Evolutionary conservation across 2,113 vertebrate genomes (phyloP).

Genomic region (Ameiurus melas): DNA sequence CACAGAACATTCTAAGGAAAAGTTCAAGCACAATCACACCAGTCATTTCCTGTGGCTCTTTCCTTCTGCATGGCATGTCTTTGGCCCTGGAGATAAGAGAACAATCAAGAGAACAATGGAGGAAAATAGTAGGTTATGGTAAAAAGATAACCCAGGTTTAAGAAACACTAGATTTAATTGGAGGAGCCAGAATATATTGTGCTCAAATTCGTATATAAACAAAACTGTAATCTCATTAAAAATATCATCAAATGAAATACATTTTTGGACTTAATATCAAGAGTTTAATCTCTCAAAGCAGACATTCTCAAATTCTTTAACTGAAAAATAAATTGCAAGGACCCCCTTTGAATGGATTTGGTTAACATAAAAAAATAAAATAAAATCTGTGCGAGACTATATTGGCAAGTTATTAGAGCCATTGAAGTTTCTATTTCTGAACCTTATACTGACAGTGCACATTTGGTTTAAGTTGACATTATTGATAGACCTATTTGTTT

Average conservation of each 20-base stretch:
- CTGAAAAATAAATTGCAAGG: background rate
- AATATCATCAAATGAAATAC: background rate
- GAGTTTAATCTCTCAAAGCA: background rate
- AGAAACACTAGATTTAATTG: background rate
- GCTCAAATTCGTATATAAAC: background rate
- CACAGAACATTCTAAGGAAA: slow-evolving; percentile 4
- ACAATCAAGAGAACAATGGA: background rate
- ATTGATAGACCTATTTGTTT: background rate
- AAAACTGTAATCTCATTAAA: background rate
- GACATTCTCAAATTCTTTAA: background rate
- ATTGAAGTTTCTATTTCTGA: background rate
- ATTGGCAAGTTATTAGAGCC: background rate
- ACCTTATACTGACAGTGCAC: background rate
- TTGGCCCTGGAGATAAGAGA: background rate
- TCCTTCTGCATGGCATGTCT: slow-evolving; percentile 1
- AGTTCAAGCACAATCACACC: slow-evolving; percentile 26
- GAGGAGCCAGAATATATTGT: no score
- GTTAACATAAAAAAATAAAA: background rate
- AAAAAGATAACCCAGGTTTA: background rate
- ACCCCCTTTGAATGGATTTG: background rate
- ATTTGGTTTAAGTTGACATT: background rate
- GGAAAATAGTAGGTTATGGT: background rate
- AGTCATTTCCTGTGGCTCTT: slow-evolving; percentile 38
- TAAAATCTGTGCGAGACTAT: background rate
- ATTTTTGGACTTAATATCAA: background rate